Base-by-base conservation (phyloP, 1,140 invertebrate species). In the Ips nitidus region DNA sequence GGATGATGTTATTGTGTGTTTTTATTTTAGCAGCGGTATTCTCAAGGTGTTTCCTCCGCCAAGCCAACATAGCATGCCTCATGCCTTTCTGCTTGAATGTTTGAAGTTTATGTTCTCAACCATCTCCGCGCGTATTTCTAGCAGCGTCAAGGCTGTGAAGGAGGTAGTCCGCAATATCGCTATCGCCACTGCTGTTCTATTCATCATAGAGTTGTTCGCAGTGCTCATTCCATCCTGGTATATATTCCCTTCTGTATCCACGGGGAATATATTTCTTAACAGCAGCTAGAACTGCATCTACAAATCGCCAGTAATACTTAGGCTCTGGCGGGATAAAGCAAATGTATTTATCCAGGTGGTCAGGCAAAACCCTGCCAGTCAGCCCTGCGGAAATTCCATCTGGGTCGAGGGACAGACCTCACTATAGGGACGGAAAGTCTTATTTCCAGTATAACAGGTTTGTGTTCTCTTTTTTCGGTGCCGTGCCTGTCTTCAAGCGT, bases 361-460 rank as follows among this genome's bases (percentile, higher is more conserved):
- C 22, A 1, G 42, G 42, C 6, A 50, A 41, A 70, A 39, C 38
- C 39, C 22, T 36, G 36, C 62, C 69, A 66, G 52, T 71, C 52
- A 37, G 55, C 62, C 39, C 53, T 66, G 55, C 8, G 7, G 47
- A 69, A 58, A 50, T 72, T 72, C 71, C 71, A 72, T 69, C 71
- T 55, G 2, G 71, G 66, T 43, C 41, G 52, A 22, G 8, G 57
- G 42, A 56, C 22, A 39, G 57, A 63, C 8, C 42, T 38, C 6
- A 69, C 60, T 4, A 73, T 8, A 7, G 69, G 69, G 41, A 73
- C 62, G 8, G 41, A 55, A 38, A 52, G 60, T 41, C 71, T 67
- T 37, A 73, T 41, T 1, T 73, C 58, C n/a, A 55, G 4, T 2
- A 66, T 43, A 4, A 61, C 63, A 42, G 62, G 69, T 55, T 68